Percentiles rank a stretch among this genome's conserved stretches.
phyloP scores from a whole-genome alignment of 2,797 vertebrate genomes.

The Tragopan temminckii region DNA sequence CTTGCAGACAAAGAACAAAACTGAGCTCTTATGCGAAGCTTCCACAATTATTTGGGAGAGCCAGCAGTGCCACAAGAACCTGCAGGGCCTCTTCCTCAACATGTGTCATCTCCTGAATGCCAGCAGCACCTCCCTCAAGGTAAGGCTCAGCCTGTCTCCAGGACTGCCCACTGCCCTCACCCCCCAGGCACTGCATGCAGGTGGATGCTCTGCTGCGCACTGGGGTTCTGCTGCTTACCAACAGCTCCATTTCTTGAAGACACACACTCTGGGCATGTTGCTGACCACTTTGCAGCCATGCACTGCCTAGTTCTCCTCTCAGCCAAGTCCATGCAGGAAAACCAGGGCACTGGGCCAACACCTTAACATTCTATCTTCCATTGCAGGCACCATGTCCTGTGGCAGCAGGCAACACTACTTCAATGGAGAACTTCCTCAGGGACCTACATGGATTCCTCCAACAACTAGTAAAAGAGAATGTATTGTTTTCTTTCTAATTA shows the following conservation, averaged over 20 bases:
- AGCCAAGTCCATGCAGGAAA: neutral
- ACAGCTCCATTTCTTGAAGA: too few relatives aligned
- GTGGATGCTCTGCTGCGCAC: too few relatives aligned
- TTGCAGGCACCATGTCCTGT: slow-evolving; percentile 26
- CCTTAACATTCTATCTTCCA: fast-evolving
- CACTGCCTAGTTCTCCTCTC: neutral
- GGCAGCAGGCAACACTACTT: neutral
- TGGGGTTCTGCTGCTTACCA: neutral
- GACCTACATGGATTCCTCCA: neutral
- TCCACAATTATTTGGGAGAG: fast-evolving
- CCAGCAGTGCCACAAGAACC: neutral
- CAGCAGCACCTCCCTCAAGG: neutral
- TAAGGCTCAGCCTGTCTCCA: neutral
- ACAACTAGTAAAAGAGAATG: neutral
- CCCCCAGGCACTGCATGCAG: fast-evolving
- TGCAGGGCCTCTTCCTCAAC: slow-evolving; percentile 28
- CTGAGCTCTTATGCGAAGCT: slow-evolving; percentile 57
- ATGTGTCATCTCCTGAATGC: neutral
- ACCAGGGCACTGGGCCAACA: fast-evolving
- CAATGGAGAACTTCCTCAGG: slow-evolving; percentile 42
- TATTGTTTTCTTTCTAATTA: neutral
- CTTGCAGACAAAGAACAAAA: neutral
- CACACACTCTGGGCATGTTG: too few relatives aligned
- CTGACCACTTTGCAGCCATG: too few relatives aligned
- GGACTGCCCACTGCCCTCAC: neutral